Evolutionary conservation across 1,140 invertebrate genomes (phyloP).

Genomic region (Aphis gossypii): DNA sequence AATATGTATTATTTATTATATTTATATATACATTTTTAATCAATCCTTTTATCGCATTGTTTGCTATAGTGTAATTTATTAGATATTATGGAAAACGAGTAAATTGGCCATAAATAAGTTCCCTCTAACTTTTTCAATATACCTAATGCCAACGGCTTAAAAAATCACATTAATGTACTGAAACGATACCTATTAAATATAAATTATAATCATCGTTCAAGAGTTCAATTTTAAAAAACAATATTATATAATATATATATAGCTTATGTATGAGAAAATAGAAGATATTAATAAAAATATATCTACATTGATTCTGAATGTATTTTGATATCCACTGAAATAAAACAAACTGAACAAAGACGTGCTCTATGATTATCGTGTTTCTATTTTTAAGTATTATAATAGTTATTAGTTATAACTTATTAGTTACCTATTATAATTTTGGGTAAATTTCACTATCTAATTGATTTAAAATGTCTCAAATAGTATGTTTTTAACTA

Average conservation of each 20-base stretch:
- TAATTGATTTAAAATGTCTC: neutral
- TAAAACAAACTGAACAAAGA: neutral
- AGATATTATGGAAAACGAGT: neutral
- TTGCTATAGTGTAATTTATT: neutral
- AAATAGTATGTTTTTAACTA: neutral
- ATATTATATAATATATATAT: too few relatives aligned
- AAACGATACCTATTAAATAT: neutral
- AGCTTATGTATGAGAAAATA: too few relatives aligned
- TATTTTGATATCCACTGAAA: too few relatives aligned
- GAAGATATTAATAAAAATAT: too few relatives aligned
- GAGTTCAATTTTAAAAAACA: too few relatives aligned
- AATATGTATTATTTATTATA: constrained; percentile 1
- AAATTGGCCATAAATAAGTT: neutral
- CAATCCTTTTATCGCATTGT: neutral
- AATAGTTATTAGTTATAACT: neutral
- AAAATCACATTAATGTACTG: neutral
- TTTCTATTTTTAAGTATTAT: neutral
- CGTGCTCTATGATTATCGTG: neutral
- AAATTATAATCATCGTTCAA: neutral
- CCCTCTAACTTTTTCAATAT: neutral
- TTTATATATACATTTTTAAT: neutral
- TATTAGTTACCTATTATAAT: too few relatives aligned
- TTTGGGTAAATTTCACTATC: neutral
- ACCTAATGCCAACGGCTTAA: neutral
- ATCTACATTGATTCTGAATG: too few relatives aligned